Percentiles rank a stretch among this genome's conserved stretches.
phyloP scores from a whole-genome alignment of 37 sponge, comb jelly and placozoan species.

The Agelas oroides region DNA sequence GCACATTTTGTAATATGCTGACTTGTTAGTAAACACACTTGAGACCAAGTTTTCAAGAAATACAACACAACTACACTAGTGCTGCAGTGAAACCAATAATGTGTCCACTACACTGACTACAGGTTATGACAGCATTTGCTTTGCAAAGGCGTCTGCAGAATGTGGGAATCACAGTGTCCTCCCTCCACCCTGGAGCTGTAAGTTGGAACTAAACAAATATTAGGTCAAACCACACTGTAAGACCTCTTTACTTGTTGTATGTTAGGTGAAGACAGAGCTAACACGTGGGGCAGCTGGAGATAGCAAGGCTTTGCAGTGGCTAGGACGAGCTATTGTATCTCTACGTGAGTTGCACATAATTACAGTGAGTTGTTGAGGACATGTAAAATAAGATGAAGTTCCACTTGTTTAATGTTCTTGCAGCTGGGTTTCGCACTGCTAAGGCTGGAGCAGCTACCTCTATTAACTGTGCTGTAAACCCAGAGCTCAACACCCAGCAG shows the following conservation, averaged over 20 bases:
- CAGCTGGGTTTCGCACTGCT: constrained; percentile 19
- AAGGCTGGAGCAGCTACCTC: constrained; percentile 71
- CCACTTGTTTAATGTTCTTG: background rate
- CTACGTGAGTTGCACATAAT: too few species aligned
- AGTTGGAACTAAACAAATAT: background rate
- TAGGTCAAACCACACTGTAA: background rate
- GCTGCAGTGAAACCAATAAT: too few species aligned
- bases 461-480: constrained; percentile 78
- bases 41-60: too few species aligned
- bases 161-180: constrained; percentile 69
- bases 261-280: constrained; percentile 46
- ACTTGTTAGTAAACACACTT: too few species aligned
- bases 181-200: constrained; percentile 75
- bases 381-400: too few species aligned
- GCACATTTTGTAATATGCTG: too few species aligned
- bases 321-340: too few species aligned
- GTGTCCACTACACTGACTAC: too few species aligned
- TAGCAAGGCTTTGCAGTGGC: too few species aligned
- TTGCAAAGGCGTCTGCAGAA: constrained; percentile 61
- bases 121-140: constrained; percentile 70
- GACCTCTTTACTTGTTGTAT: background rate
- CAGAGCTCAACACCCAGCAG: constrained; percentile 68
- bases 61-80: too few species aligned
- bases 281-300: too few species aligned
- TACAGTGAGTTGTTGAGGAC: too few species aligned